Evolutionary conservation across 2,797 vertebrate species (phyloP).

Genomic region (Mus caroli): DNA sequence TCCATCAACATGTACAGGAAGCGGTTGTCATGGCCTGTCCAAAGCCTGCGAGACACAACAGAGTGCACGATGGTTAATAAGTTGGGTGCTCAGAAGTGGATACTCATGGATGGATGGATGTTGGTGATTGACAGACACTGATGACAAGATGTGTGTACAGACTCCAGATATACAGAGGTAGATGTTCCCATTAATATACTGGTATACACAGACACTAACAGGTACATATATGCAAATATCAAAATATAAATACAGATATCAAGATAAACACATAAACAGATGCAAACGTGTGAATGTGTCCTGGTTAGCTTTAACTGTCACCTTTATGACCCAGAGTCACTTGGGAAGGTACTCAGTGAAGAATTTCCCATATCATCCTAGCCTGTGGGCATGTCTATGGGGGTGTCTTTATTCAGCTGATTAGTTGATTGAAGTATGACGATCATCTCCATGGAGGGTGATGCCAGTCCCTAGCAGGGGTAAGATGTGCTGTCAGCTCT

Average conservation of each 20-base stretch:
- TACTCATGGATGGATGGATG: background rate
- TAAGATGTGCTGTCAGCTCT: background rate
- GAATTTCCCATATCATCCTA: background rate
- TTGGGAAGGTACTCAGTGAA: background rate
- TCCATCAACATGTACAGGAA: conserved; percentile 99
- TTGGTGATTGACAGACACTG: background rate
- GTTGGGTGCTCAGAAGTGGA: background rate
- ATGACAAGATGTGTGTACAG: background rate
- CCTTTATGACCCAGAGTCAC: background rate
- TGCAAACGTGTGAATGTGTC: background rate
- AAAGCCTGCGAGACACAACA: conserved; percentile 90
- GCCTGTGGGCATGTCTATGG: background rate
- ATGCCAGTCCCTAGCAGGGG: background rate
- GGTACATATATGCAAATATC: background rate
- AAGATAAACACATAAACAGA: background rate
- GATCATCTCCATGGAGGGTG: background rate
- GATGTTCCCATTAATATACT: background rate
- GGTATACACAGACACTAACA: background rate
- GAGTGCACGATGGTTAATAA: background rate
- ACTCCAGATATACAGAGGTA: background rate
- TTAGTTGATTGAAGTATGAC: background rate
- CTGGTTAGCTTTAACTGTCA: background rate
- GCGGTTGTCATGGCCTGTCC: conserved; percentile 96
- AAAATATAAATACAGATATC: background rate
- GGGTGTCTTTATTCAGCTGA: background rate